These are phyloP conservation scores for Yasuhikotakia modesta DNA, from an alignment of 2,797 vertebrate species.

Conservation along the genomic window DNA sequence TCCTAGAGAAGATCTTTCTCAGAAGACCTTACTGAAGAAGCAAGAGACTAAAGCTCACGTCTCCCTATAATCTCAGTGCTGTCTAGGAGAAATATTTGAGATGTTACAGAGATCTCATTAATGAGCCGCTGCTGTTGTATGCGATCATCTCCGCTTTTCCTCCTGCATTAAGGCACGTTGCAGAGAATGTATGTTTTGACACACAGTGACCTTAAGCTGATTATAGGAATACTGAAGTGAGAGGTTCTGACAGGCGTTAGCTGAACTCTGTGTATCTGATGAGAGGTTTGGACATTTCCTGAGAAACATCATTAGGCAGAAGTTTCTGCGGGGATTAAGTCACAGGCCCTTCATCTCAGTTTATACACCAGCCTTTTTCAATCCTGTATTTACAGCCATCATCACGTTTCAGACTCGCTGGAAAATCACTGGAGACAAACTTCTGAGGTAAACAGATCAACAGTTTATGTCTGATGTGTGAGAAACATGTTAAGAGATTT, in stretches of 20 bases:
- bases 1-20: too few relatives aligned
- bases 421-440: conserved; percentile 83
- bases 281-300: conserved; percentile 67
- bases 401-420: conserved; percentile 69
- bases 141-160: background rate
- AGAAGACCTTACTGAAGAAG: background rate
- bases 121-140: conserved; percentile 3
- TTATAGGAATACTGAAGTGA: conserved; percentile 74
- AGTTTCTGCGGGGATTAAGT: conserved; percentile 79
- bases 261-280: conserved; percentile 33
- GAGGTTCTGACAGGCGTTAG: conserved; percentile 75
- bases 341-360: conserved; percentile 82
- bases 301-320: conserved; percentile 72
- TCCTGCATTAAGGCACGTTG: background rate
- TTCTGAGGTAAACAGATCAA: conserved; percentile 77
- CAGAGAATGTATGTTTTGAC: background rate
- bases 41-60: background rate
- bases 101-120: background rate
- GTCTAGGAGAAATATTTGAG: background rate
- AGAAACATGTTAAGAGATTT: conserved; percentile 68
- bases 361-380: conserved; percentile 80
- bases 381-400: conserved; percentile 63
- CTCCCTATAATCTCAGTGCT: background rate
- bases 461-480: conserved; percentile 76
- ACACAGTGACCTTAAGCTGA: conserved; percentile 56